These are phyloP conservation scores for Tragelaphus imberbis DNA, from an alignment of 2,113 vertebrate species.

Conservation along the genomic window DNA sequence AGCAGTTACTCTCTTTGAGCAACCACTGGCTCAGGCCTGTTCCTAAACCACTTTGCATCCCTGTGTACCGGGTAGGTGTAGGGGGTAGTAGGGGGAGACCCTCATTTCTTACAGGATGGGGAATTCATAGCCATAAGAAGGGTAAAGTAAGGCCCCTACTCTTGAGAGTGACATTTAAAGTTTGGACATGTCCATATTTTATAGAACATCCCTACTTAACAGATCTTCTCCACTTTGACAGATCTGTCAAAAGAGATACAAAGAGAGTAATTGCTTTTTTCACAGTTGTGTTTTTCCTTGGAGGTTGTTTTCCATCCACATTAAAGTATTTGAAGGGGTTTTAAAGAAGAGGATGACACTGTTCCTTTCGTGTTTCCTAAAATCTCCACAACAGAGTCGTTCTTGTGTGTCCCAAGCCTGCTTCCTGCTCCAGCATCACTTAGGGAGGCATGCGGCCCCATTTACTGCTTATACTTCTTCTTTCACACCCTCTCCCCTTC, in stretches of 20 bases:
- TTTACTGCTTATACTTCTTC: background rate
- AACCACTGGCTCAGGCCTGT: fast-evolving
- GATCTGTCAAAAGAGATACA: background rate
- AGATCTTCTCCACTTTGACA: background rate
- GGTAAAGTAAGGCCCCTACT: background rate
- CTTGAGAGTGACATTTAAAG: background rate
- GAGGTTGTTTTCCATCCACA: background rate
- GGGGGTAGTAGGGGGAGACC: fast-evolving
- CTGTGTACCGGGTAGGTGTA: fast-evolving
- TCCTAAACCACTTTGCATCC: fast-evolving
- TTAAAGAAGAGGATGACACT: background rate
- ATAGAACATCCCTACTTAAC: background rate
- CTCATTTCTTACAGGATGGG: background rate
- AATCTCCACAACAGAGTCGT: background rate
- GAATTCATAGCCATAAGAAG: background rate
- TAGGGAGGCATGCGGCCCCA: fast-evolving
- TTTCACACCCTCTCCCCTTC: background rate
- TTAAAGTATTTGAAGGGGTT: background rate
- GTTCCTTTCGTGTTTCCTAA: background rate
- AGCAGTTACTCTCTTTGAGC: background rate
- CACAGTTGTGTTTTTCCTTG: background rate
- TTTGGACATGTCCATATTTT: background rate
- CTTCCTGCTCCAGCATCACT: background rate
- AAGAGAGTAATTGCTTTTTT: background rate
- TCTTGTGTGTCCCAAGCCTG: background rate